Conservation (phyloP, 2,797 vertebrate genomes). For the Lerista edwardsae region DNA sequence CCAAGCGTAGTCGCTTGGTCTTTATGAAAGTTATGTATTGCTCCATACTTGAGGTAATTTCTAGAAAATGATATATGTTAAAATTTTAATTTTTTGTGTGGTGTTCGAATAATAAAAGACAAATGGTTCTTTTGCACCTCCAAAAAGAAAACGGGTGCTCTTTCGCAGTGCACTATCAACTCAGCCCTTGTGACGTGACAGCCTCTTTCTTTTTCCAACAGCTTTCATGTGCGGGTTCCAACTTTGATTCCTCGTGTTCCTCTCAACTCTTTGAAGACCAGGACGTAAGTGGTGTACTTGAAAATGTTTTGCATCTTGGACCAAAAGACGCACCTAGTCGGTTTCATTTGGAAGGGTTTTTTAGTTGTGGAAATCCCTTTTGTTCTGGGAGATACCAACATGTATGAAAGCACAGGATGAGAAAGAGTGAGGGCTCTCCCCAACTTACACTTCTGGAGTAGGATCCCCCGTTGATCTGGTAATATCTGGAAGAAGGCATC, state of each 20-base stretch:
- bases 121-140: no score
- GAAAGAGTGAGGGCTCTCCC: not conserved
- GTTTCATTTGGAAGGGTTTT: not conserved
- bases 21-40: no score
- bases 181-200: not conserved
- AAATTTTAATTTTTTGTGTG: no score
- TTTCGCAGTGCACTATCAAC: not conserved
- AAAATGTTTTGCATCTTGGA: not conserved
- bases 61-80: no score
- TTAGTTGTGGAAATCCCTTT: not conserved
- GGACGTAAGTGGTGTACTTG: conserved; percentile 64
- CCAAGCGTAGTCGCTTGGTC: no score
- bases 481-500: not conserved
- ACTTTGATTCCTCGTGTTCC: conserved; percentile 67
- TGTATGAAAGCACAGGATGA: not conserved
- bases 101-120: no score
- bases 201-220: conserved; percentile 48
- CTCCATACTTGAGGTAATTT: no score
- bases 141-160: no score
- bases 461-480: not conserved
- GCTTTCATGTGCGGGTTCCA: conserved; percentile 60
- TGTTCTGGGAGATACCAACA: not conserved
- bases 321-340: not conserved
- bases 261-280: conserved; percentile 75
- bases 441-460: not conserved